Evolutionary conservation across 37 sponge, comb jelly and placozoan genomes (phyloP).

Genomic region (Ephydatia muelleri): DNA sequence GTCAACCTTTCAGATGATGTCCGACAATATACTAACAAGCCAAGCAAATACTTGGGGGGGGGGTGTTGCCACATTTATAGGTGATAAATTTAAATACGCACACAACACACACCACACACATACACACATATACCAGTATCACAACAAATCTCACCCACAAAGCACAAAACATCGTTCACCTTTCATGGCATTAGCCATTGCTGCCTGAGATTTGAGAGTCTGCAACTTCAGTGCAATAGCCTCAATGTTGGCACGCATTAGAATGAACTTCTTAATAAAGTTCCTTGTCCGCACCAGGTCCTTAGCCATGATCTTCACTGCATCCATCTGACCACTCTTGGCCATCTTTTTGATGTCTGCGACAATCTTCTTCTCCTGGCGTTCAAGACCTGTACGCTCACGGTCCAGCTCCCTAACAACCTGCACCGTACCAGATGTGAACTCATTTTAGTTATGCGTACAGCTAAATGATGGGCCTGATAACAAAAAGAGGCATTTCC

Average conservation of each 20-base stretch:
- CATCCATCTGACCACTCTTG: slow-evolving; percentile 96
- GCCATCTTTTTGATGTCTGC: slow-evolving; percentile 98
- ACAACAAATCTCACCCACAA: too few species aligned
- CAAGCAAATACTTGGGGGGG: too few species aligned
- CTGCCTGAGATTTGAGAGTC: slow-evolving; percentile 91
- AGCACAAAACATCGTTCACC: too few species aligned
- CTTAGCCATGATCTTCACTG: slow-evolving; percentile 89
- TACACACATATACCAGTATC: background rate
- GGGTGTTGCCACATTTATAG: too few species aligned
- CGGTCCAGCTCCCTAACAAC: slow-evolving; percentile 88
- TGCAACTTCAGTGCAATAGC: slow-evolving; percentile 92
- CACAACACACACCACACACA: too few species aligned
- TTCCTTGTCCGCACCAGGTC: slow-evolving; percentile 91
- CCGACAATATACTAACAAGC: too few species aligned
- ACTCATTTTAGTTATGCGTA: background rate
- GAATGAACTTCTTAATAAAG: slow-evolving; percentile 95
- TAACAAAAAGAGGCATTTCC: too few species aligned
- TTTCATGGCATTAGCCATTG: slow-evolving; percentile 98
- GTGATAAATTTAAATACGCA: too few species aligned
- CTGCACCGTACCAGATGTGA: background rate
- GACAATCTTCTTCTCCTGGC: slow-evolving; percentile 95
- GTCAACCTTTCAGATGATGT: too few species aligned
- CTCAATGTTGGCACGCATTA: slow-evolving; percentile 97
- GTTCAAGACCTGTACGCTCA: slow-evolving; percentile 80
- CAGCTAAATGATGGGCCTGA: too few species aligned